Percentiles rank a stretch among this genome's conserved stretches.
Evolutionary conservation across 2,113 vertebrate genomes (phyloP).

Genomic region (Gopherus evgoodei): DNA sequence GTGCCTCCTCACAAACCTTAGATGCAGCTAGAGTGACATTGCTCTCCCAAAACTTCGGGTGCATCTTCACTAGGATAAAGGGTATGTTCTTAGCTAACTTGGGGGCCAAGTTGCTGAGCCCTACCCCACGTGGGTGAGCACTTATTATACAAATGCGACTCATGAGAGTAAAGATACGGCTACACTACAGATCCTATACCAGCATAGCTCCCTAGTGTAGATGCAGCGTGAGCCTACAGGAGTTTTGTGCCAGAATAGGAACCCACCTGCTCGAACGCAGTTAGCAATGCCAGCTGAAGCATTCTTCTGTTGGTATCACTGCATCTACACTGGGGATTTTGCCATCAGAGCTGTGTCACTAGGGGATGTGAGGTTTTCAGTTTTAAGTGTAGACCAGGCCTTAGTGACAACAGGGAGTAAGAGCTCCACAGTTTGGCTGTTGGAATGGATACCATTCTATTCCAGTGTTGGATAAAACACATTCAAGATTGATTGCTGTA

Average conservation of each 20-base stretch:
- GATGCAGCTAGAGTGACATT: background rate
- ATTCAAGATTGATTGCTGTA: background rate
- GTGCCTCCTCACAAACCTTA: background rate
- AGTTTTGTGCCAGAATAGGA: background rate
- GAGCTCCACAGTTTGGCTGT: background rate
- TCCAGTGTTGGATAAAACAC: fast-evolving
- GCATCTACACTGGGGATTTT: background rate
- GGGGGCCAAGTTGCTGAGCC: background rate
- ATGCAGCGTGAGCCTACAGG: background rate
- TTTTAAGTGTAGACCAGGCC: background rate
- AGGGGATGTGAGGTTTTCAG: background rate
- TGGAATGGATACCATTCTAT: background rate
- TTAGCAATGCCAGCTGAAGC: background rate
- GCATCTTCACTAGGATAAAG: background rate
- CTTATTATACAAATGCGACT: background rate
- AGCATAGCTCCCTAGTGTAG: background rate
- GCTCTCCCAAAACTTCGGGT: background rate
- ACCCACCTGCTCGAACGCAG: background rate
- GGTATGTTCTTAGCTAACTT: background rate
- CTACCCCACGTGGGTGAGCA: background rate
- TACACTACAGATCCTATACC: background rate
- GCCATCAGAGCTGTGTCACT: background rate
- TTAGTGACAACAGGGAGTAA: background rate
- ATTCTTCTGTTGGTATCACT: background rate
- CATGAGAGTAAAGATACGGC: background rate